phyloP scores from a whole-genome alignment of 2,888 invertebrate genomes.

The Apodemia mormo region DNA sequence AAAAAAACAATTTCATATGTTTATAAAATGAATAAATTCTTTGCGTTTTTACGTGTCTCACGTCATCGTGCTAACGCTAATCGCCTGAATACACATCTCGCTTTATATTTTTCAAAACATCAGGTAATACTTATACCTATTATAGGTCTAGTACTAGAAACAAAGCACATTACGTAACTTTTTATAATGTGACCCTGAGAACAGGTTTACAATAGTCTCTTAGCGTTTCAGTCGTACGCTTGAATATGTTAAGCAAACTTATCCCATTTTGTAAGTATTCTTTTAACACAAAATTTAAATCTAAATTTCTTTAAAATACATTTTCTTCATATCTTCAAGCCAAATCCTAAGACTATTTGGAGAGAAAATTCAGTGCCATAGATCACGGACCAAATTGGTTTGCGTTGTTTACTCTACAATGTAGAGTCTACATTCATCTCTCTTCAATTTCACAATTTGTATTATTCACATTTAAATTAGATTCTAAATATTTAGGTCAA shows the following conservation, averaged over 20 bases:
- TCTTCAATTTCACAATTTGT: no score
- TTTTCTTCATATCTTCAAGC: no score
- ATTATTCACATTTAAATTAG: no score
- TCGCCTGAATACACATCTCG: slow-evolving; percentile 57
- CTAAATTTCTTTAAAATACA: no score
- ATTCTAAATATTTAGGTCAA: no score
- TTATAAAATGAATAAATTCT: background rate
- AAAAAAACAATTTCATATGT: background rate
- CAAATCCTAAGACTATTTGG: no score
- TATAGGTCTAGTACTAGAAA: slow-evolving; percentile 28
- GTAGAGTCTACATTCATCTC: no score
- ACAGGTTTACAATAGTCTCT: slow-evolving; percentile 31
- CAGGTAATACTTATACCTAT: slow-evolving; percentile 2
- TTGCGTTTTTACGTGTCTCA: slow-evolving; percentile 48
- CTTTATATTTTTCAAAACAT: slow-evolving; percentile 39
- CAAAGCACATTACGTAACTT: slow-evolving; percentile 36
- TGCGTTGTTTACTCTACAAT: no score
- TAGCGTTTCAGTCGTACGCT: slow-evolving; percentile 28
- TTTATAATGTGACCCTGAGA: slow-evolving; percentile 36
- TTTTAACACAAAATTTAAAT: no score
- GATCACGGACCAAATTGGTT: no score
- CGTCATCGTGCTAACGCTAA: slow-evolving; percentile 60
- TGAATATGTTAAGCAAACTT: slow-evolving; percentile 15
- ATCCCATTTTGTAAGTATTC: slow-evolving; percentile 8
- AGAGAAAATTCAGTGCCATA: no score